These are phyloP conservation scores for Drosophila aldrichi DNA, from an alignment of 2,888 invertebrate genomes.

Conservation along the genomic window DNA sequence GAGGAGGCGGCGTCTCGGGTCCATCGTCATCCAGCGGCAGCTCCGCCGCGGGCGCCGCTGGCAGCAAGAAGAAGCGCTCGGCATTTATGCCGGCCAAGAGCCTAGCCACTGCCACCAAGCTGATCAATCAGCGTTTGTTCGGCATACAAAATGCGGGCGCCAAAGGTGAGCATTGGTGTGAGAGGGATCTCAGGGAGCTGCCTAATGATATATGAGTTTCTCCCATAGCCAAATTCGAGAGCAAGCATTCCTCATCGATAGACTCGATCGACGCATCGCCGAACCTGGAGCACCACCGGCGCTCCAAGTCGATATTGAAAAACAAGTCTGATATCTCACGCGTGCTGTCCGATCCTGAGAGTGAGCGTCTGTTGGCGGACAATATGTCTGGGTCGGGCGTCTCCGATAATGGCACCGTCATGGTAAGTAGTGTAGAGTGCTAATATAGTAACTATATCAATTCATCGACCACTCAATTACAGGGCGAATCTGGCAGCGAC, in stretches of 20 bases:
- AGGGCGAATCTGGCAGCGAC: conserved; percentile 89
- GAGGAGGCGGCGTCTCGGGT: conserved; percentile 22
- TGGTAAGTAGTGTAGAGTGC: conserved; percentile 66
- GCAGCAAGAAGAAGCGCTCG: conserved; percentile 85
- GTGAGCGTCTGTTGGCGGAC: conserved; percentile 90
- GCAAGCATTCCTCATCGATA: conserved; percentile 89
- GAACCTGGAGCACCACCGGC: conserved; percentile 88
- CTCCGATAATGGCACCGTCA: conserved; percentile 86
- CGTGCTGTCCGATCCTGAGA: conserved; percentile 89
- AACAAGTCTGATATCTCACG: conserved; percentile 89
- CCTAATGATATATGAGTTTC: background rate
- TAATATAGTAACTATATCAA: background rate
- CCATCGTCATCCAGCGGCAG: conserved; percentile 24
- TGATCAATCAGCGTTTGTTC: conserved; percentile 91
- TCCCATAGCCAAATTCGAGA: conserved; percentile 85
- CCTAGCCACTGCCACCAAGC: conserved; percentile 89
- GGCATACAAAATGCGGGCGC: conserved; percentile 87
- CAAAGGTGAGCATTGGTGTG: conserved; percentile 77
- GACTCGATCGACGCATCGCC: conserved; percentile 90
- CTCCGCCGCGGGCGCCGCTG: conserved; percentile 80
- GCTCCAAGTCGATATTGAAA: conserved; percentile 92
- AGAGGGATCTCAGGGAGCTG: no score
- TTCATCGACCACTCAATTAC: background rate
- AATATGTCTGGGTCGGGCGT: conserved; percentile 87
- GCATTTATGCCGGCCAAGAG: conserved; percentile 89